Conservation (phyloP, 2,113 vertebrate species). For the Hemiprocne comata region DNA sequence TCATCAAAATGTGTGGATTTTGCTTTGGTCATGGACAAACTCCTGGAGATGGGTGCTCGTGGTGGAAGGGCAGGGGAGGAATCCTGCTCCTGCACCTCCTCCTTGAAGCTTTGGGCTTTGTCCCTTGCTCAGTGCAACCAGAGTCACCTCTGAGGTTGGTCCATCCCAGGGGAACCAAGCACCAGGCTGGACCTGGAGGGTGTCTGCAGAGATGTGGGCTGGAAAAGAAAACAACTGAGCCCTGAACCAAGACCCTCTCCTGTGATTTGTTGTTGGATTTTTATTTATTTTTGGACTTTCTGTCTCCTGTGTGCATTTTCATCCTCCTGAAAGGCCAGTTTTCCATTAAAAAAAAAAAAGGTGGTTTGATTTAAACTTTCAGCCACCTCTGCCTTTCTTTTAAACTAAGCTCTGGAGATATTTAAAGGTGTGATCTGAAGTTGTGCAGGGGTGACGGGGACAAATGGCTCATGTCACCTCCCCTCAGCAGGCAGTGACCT, state of each 20-base stretch:
- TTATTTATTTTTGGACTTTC: not conserved
- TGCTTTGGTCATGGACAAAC: not conserved
- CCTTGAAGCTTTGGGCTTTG: not conserved
- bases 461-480: not conserved
- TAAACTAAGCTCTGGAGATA: not conserved
- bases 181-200: not conserved
- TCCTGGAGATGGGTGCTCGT: not conserved
- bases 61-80: not conserved
- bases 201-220: not conserved
- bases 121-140: not conserved
- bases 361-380: not conserved
- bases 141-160: no score
- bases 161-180: not conserved
- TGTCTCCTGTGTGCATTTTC: fast-evolving
- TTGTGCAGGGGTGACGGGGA: not conserved
- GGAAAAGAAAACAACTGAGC: not conserved
- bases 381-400: not conserved
- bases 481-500: fast-evolving
- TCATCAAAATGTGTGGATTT: not conserved
- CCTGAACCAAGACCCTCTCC: not conserved
- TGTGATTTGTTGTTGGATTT: not conserved
- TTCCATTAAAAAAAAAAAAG: not conserved
- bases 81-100: not conserved
- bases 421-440: not conserved
- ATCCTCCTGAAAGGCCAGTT: not conserved